Evolutionary conservation across 23 tunicate genomes (phyloP), one percentile per base, ranked within the genome.

Genomic region (Styela clava): DNA sequence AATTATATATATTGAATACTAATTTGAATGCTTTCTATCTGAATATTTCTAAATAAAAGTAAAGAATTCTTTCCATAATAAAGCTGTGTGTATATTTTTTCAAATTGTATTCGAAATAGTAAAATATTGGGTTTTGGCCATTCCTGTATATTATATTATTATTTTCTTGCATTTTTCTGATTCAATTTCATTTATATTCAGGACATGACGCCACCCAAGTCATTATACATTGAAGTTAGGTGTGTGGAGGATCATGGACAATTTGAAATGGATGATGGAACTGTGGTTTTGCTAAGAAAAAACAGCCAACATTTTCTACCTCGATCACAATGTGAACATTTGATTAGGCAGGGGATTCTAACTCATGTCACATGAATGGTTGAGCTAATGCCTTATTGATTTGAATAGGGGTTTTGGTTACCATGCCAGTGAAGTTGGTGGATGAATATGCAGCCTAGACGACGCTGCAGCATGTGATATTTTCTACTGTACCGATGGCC

Each of bases 241-340:
- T 95, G 99, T 85, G 84, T 86, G 22, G 96, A 90, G 70, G 92
- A 95, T 71, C 68, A 76, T 27, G 99, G 99, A 1, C 92, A 95
- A 30, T 32, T 95, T 18, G 96, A 89, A 74, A 79, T 95, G 37
- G 91, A 90, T 51, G 87, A 86, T 72, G 99, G 99, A 22, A 78
- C 89, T 1, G 35, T 78, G 34, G 67, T 95, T 51, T 35, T 84
- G 64, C 83, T 95, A 61, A 83, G 89, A 61, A 89, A 95, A 36
- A 95, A 95, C 83, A 91, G 87, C 26, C 63, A 86, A 35, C 95
- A 95, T 63, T 95, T 73, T 65, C 79, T 95, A 63, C 99, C 99
- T 1, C 78, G 99, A 20, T 86, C 96, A 2, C 85, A 79, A 67
- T 90, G 95, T 56, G 99, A 95, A 87, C 92, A 81, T 51, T 56